Evolutionary conservation across 2,113 vertebrate genomes (phyloP).

Genomic region (Leucopsar rothschildi): DNA sequence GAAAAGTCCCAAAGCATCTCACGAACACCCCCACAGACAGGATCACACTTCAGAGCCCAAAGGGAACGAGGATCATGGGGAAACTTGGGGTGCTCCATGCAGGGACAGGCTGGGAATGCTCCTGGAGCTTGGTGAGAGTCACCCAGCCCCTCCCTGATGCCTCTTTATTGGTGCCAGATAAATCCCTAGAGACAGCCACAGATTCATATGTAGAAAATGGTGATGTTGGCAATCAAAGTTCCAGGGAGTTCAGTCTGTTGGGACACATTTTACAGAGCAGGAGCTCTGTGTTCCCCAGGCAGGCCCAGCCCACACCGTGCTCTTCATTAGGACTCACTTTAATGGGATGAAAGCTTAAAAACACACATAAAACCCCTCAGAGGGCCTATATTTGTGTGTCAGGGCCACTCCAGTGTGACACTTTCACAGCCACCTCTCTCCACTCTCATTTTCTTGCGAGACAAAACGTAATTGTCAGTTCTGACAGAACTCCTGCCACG

Average conservation of each 20-base stretch:
- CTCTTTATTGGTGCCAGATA: background rate
- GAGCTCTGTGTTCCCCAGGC: background rate
- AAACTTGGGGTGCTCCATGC: rapidly evolving
- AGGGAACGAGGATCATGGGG: background rate
- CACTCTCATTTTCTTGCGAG: background rate
- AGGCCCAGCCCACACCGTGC: background rate
- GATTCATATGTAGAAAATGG: background rate
- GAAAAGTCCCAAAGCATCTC: background rate
- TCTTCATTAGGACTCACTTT: constrained; percentile 35
- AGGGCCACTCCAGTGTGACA: background rate
- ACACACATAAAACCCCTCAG: background rate
- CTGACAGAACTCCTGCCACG: background rate
- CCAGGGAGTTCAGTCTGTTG: background rate
- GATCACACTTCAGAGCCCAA: background rate
- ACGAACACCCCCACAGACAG: rapidly evolving
- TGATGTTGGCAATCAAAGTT: background rate
- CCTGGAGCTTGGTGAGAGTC: background rate
- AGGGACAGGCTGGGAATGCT: background rate
- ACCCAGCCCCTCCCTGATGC: background rate
- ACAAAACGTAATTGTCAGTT: background rate
- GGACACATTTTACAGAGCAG: constrained; percentile 48
- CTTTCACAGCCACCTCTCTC: background rate
- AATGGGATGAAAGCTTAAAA: constrained; percentile 41
- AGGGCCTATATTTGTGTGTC: background rate
- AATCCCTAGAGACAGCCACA: background rate